Percentiles rank a stretch among this genome's conserved stretches.
phyloP scores from a whole-genome alignment of 2,113 vertebrate species.

The Mugil cephalus region DNA sequence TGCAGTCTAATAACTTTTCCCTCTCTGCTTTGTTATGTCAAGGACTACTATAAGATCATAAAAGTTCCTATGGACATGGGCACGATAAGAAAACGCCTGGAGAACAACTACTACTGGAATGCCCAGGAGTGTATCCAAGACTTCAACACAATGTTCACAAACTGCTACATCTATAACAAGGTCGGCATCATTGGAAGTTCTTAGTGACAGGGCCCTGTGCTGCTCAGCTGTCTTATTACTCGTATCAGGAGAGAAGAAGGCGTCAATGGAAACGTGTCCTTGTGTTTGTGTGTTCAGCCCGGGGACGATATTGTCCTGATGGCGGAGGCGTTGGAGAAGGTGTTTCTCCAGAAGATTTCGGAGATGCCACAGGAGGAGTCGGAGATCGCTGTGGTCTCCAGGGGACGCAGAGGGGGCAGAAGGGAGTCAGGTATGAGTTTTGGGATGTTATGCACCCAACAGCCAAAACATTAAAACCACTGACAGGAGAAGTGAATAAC shows the following conservation, averaged over 20 bases:
- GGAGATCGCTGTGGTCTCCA: conserved; percentile 89
- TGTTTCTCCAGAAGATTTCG: conserved; percentile 93
- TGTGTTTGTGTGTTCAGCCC: conserved; percentile 79
- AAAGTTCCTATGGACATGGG: conserved; percentile 97
- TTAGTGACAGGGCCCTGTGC: neutral
- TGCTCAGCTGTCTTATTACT: no score
- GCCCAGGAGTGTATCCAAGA: conserved; percentile 98
- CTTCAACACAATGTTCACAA: conserved; percentile 98
- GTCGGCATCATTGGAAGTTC: conserved; percentile 68
- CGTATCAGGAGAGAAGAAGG: neutral
- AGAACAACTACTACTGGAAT: conserved; percentile 95
- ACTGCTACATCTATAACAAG: conserved; percentile 99
- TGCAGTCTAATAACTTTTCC: no score
- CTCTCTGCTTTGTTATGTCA: conserved; percentile 20
- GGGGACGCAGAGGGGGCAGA: conserved; percentile 87
- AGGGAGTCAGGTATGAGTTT: conserved; percentile 87
- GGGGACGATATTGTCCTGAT: conserved; percentile 96
- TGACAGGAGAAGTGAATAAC: no score
- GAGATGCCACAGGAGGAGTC: conserved; percentile 94
- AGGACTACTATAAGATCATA: conserved; percentile 98
- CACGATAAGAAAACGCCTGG: conserved; percentile 93
- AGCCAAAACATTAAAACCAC: no score
- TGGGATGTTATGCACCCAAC: neutral
- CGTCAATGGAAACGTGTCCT: neutral
- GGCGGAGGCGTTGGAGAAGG: conserved; percentile 94